Evolutionary conservation across 1,140 invertebrate species (phyloP).

Genomic region (Listronotus bonariensis): DNA sequence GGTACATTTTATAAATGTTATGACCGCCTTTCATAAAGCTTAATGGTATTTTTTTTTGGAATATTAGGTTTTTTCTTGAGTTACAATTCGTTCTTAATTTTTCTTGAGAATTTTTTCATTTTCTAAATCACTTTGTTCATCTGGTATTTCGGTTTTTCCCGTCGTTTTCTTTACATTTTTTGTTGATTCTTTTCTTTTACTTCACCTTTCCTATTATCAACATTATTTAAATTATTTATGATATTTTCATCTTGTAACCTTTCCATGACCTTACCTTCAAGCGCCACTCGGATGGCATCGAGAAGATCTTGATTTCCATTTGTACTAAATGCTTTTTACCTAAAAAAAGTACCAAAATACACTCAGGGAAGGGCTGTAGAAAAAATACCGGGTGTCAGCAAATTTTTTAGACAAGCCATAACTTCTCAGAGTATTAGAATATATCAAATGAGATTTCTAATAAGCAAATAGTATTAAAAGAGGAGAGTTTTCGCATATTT

Average conservation of each 20-base stretch:
- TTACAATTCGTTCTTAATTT: neutral
- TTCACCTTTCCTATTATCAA: slow-evolving; percentile 28
- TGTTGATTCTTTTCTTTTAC: neutral
- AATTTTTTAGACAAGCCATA: too few species aligned
- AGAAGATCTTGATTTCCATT: slow-evolving; percentile 62
- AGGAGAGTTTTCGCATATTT: too few species aligned
- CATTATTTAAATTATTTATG: slow-evolving; percentile 19
- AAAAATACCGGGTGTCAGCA: too few species aligned
- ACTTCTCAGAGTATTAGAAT: too few species aligned
- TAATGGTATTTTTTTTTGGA: slow-evolving; percentile 3
- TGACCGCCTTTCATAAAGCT: neutral
- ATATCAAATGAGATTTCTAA: too few species aligned
- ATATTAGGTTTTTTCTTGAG: neutral
- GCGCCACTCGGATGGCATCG: slow-evolving; percentile 64
- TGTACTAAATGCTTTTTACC: slow-evolving; percentile 64
- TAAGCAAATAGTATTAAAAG: too few species aligned
- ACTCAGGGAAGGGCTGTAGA: too few species aligned
- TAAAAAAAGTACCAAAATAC: slow-evolving; percentile 28
- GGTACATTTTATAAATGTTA: neutral
- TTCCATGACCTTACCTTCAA: slow-evolving; percentile 56
- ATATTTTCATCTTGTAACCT: neutral
- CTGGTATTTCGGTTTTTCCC: neutral
- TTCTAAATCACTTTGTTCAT: slow-evolving; percentile 28
- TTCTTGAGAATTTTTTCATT: slow-evolving; percentile 25
- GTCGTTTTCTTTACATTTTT: neutral